Evolutionary conservation across 2,888 invertebrate genomes (phyloP).

Genomic region (Aspidiotus destructor): DNA sequence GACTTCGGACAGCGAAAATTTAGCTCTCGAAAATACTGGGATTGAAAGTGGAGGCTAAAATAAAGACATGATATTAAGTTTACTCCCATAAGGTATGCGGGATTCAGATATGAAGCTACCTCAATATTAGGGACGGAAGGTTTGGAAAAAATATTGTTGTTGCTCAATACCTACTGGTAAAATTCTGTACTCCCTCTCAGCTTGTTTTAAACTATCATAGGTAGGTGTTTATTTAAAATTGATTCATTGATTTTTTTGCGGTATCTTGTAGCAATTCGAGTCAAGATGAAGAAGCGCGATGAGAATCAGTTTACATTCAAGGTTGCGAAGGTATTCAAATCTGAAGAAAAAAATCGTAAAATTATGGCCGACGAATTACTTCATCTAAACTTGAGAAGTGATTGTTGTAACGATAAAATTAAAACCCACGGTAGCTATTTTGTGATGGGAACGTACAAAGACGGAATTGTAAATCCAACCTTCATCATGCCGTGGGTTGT

Average conservation of each 20-base stretch:
- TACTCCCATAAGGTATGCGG: too few species aligned
- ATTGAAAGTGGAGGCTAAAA: too few species aligned
- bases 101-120: too few species aligned
- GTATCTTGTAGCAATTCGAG: slow-evolving; percentile 40
- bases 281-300: slow-evolving; percentile 41
- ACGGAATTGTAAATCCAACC: slow-evolving; percentile 41
- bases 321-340: slow-evolving; percentile 41
- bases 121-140: too few species aligned
- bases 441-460: slow-evolving; percentile 42
- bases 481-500: slow-evolving; percentile 44
- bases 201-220: too few species aligned
- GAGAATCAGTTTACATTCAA: slow-evolving; percentile 41
- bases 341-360: slow-evolving; percentile 39
- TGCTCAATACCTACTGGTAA: too few species aligned
- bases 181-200: too few species aligned
- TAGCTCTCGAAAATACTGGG: too few species aligned
- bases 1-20: too few species aligned
- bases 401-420: slow-evolving; percentile 42
- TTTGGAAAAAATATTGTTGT: too few species aligned
- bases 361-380: slow-evolving; percentile 40
- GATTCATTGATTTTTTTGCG: slow-evolving; percentile 5
- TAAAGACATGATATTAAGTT: too few species aligned
- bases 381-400: slow-evolving; percentile 38
- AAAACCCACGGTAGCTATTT: slow-evolving; percentile 40
- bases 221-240: background rate